A percentile compares a stretch with the other conserved stretches of the same genome.
Evolutionary conservation across 2,888 invertebrate genomes (phyloP).

Genomic region (Rhagonycha lutea): DNA sequence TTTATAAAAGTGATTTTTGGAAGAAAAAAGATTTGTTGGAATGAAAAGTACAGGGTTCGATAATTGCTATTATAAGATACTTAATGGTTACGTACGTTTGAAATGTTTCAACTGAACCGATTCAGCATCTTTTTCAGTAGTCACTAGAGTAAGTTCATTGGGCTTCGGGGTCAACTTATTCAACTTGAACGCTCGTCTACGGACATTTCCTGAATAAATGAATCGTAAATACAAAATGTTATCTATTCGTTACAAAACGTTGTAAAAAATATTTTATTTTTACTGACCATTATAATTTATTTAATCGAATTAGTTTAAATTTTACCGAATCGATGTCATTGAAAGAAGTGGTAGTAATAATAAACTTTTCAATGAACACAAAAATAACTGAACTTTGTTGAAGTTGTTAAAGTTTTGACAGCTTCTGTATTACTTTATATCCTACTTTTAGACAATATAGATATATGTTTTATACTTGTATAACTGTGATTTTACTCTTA

Average conservation of each 20-base stretch:
- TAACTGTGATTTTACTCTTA: conserved; percentile 19
- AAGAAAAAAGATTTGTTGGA: not conserved
- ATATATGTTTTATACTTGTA: conserved; percentile 14
- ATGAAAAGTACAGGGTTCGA: not conserved
- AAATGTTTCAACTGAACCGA: not conserved
- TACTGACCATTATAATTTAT: not conserved
- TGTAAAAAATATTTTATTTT: not conserved
- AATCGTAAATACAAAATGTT: conserved; percentile 3
- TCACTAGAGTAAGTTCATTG: conserved; percentile 2
- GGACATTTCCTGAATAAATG: conserved; percentile 4
- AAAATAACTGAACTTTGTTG: conserved; percentile 18
- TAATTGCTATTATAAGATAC: not conserved
- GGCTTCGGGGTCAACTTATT: conserved; percentile 2
- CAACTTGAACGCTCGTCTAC: conserved; percentile 2
- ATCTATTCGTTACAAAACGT: not conserved
- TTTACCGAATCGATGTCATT: not conserved
- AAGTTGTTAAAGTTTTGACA: conserved; percentile 24
- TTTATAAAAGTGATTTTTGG: not conserved
- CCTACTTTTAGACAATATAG: conserved; percentile 17
- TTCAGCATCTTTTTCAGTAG: conserved; percentile 4
- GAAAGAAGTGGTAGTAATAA: conserved; percentile 12
- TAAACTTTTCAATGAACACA: conserved; percentile 22
- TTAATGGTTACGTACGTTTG: not conserved
- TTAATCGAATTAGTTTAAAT: not conserved
- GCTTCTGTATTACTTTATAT: conserved; percentile 24